Percentiles rank a stretch among this genome's conserved stretches.
Conservation (phyloP, 2,888 invertebrate genomes). For the Trachelus tabidus region DNA sequence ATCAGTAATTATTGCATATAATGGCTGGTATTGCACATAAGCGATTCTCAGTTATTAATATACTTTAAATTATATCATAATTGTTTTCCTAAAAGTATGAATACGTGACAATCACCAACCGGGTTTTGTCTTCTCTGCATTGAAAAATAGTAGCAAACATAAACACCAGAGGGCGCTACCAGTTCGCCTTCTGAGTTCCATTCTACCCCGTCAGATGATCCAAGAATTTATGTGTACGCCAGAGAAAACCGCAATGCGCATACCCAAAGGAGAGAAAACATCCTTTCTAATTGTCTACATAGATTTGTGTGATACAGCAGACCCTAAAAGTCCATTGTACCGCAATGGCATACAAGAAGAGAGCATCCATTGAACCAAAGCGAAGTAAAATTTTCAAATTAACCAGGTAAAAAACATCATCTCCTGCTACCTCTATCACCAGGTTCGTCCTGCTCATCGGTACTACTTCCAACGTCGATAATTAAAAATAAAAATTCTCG, state of each 20-base stretch:
- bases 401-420: not conserved
- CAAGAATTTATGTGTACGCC: conserved; percentile 19
- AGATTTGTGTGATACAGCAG: not conserved
- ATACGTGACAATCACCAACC: not conserved
- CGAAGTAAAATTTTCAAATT: not conserved
- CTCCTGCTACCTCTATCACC: not conserved
- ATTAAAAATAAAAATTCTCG: not conserved
- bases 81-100: not conserved
- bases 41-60: not conserved
- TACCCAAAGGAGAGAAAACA: conserved; percentile 12
- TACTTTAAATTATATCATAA: not conserved
- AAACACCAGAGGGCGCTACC: not conserved
- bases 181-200: conserved; percentile 8
- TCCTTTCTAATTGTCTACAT: not conserved
- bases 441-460: not conserved
- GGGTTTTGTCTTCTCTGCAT: not conserved
- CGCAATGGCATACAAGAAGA: not conserved
- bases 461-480: not conserved
- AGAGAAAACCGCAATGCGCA: conserved; percentile 33
- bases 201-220: conserved; percentile 20
- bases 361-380: not conserved
- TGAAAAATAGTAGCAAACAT: not conserved
- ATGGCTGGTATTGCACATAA: not conserved
- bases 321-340: not conserved
- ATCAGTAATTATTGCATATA: not conserved